phyloP scores from a whole-genome alignment of 2,113 vertebrate species.

The Paedocypris sp. region DNA sequence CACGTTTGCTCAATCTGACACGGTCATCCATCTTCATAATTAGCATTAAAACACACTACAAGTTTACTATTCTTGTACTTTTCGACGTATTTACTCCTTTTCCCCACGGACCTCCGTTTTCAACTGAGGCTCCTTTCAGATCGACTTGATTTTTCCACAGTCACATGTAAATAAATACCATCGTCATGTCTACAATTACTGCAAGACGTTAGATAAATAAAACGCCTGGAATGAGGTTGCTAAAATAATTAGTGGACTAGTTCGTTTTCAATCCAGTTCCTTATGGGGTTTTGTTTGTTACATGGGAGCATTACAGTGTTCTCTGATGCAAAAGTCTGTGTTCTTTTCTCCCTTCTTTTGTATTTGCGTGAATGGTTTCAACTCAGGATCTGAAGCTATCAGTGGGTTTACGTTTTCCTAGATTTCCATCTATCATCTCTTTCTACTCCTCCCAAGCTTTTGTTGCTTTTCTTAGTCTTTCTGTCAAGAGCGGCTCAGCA shows the following conservation, averaged over 20 bases:
- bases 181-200: conserved; percentile 46
- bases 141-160: conserved; percentile 42
- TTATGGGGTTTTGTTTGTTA: too few relatives aligned
- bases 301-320: neutral
- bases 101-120: conserved; percentile 7
- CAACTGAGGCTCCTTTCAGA: conserved; percentile 45
- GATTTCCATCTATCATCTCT: neutral
- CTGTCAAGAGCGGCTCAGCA: neutral
- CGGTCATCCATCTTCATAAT: conserved; percentile 40
- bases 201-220: conserved; percentile 38
- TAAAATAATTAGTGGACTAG: neutral
- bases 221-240: neutral
- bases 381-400: conserved; percentile 3
- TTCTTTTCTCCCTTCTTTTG: conserved; percentile 1
- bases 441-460: neutral
- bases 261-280: too few relatives aligned
- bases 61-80: conserved; percentile 47
- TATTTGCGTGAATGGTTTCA: neutral
- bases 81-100: conserved; percentile 29
- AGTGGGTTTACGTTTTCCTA: conserved; percentile 3
- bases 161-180: conserved; percentile 47
- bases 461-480: neutral
- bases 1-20: neutral
- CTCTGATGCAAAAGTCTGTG: conserved; percentile 4
- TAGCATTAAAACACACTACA: conserved; percentile 55